Evolutionary conservation across 2,888 invertebrate species (phyloP).

Genomic region (Volucella bombylans): DNA sequence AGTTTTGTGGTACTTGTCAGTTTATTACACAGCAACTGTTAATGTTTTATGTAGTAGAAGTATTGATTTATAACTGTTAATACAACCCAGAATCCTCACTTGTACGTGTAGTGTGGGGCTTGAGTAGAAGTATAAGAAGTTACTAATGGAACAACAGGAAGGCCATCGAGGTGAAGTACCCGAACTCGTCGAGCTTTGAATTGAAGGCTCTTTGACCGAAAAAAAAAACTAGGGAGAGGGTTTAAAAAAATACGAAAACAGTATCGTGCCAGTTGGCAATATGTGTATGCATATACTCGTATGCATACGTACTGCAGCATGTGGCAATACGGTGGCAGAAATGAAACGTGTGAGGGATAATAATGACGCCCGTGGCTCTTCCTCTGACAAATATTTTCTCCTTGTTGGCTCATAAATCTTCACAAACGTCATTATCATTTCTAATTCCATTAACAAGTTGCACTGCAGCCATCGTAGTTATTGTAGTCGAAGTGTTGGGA

Average conservation of each 20-base stretch:
- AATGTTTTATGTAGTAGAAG: slow-evolving; percentile 63
- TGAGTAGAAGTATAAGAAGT: neutral
- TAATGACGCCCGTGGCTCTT: slow-evolving; percentile 61
- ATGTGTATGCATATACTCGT: neutral
- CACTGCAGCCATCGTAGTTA: slow-evolving; percentile 52
- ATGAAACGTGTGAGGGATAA: slow-evolving; percentile 63
- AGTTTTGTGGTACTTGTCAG: slow-evolving; percentile 59
- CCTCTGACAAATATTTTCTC: slow-evolving; percentile 53
- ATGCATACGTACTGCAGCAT: neutral
- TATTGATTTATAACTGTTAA: slow-evolving; percentile 70
- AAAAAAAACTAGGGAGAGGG: slow-evolving; percentile 4
- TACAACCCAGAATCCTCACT: slow-evolving; percentile 42
- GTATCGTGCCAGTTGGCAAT: slow-evolving; percentile 9
- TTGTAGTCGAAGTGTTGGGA: neutral
- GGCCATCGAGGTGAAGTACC: slow-evolving; percentile 44
- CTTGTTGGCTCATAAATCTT: slow-evolving; percentile 70
- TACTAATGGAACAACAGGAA: slow-evolving; percentile 20
- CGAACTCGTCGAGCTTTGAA: neutral
- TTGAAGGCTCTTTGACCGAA: slow-evolving; percentile 33
- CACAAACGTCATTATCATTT: slow-evolving; percentile 73
- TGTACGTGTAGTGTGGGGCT: neutral
- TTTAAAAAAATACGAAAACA: slow-evolving; percentile 17
- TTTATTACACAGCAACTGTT: slow-evolving; percentile 64
- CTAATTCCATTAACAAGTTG: slow-evolving; percentile 74
- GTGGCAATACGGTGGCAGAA: neutral